A percentile compares a stretch with the other conserved stretches of the same genome.
phyloP scores from a whole-genome alignment of 37 sponge, comb jelly and placozoan species.

The Diacarnus erythraeanus region DNA sequence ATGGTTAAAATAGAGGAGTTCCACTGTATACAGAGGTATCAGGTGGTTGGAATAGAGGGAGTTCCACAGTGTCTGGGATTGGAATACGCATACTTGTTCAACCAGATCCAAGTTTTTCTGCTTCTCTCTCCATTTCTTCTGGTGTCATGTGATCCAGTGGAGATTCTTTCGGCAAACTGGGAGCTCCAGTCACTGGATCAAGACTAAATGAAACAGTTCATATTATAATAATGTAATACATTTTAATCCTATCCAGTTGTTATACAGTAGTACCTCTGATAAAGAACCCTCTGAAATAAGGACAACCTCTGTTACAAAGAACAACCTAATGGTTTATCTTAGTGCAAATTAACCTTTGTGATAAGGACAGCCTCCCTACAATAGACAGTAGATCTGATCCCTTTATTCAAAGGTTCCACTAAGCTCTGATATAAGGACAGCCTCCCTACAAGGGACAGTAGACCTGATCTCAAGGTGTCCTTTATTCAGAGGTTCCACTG shows the following conservation, averaged over 20 bases:
- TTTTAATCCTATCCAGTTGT: not conserved
- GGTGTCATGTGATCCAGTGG: slow-evolving; percentile 67
- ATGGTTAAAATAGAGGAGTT: not conserved
- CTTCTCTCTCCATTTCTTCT: slow-evolving; percentile 82
- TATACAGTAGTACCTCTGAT: not conserved
- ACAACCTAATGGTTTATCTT: no score
- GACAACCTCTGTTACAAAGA: no score
- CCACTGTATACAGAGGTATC: not conserved
- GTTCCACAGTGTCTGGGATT: no score
- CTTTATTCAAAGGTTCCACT: not conserved
- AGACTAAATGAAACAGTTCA: slow-evolving; percentile 30
- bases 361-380: not conserved
- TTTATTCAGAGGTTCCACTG: no score
- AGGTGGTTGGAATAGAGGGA: no score
- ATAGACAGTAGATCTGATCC: not conserved
- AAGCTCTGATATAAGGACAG: no score
- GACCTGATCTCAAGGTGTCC: no score
- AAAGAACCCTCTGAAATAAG: not conserved
- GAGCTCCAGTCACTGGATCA: slow-evolving; percentile 84
- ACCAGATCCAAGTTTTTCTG: slow-evolving; percentile 56
- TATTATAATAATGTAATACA: no score
- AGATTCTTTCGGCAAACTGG: slow-evolving; percentile 13
- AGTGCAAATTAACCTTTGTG: no score
- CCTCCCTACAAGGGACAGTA: no score
- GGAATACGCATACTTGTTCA: slow-evolving; percentile 45